Conservation (phyloP, 2,113 vertebrate genomes). For the Casuarius casuarius region DNA sequence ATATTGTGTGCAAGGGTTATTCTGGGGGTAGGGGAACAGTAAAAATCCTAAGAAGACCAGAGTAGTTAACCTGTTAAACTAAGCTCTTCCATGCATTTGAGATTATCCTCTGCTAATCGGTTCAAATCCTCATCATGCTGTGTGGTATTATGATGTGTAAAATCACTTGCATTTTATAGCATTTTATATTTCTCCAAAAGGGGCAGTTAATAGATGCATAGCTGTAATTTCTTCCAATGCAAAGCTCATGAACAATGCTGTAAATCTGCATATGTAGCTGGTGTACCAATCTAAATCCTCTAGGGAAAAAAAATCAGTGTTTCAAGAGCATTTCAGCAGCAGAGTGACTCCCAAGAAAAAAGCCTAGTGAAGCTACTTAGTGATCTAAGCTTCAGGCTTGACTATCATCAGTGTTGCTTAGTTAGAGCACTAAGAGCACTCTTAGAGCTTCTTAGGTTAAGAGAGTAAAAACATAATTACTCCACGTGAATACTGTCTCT, state of each 20-base stretch:
- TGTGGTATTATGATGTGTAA: constrained; percentile 29
- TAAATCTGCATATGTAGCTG: not conserved
- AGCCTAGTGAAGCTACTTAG: constrained; percentile 32
- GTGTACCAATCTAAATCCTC: not conserved
- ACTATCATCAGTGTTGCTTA: constrained; percentile 31
- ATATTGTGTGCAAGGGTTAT: not conserved
- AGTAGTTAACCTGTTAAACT: constrained; percentile 35
- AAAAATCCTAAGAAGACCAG: not conserved
- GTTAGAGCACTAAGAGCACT: constrained; percentile 13
- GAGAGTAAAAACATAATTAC: constrained; percentile 28
- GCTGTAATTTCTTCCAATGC: not conserved
- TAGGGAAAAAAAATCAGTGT: not conserved
- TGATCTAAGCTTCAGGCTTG: constrained; percentile 41
- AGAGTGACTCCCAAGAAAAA: not conserved
- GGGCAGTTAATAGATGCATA: not conserved
- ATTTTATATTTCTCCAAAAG: not conserved
- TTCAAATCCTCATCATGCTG: constrained; percentile 30
- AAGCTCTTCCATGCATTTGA: constrained; percentile 53
- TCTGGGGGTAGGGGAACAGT: not conserved
- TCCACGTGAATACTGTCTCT: not conserved
- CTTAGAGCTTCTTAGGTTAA: constrained; percentile 38
- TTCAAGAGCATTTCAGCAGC: not conserved
- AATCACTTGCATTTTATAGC: constrained; percentile 38
- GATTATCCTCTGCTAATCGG: constrained; percentile 58
- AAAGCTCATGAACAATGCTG: not conserved